Conservation (phyloP, 2,888 invertebrate genomes). For the Crocallis elinguaria region DNA sequence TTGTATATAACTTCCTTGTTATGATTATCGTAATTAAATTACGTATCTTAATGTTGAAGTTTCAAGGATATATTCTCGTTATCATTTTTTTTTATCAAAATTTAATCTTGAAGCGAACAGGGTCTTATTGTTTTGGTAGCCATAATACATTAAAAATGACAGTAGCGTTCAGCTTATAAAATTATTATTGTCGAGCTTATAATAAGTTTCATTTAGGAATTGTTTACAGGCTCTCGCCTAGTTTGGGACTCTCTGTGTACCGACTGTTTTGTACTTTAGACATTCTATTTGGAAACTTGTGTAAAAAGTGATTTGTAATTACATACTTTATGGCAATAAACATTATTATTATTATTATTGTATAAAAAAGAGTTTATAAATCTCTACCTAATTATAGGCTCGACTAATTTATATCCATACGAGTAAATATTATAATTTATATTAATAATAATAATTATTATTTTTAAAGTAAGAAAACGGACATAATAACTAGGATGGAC, state of each 20-base stretch:
- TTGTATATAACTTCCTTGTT: constrained; percentile 17
- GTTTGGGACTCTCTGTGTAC: no score
- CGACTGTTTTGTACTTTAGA: no score
- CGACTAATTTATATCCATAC: neutral
- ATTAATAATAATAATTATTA: neutral
- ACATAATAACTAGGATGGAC: neutral
- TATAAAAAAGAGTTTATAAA: no score
- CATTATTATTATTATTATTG: no score
- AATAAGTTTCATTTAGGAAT: no score
- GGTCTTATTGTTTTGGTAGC: constrained; percentile 5
- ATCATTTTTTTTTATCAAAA: constrained; percentile 11
- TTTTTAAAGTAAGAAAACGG: neutral
- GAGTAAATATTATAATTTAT: neutral
- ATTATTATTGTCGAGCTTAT: no score
- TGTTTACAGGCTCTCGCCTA: no score
- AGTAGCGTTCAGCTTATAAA: no score
- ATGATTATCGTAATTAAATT: constrained; percentile 6
- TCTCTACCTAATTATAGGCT: no score
- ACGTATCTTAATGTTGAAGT: constrained; percentile 1
- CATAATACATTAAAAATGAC: neutral
- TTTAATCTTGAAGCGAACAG: constrained; percentile 17
- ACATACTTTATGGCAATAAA: no score
- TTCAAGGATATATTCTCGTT: constrained; percentile 12
- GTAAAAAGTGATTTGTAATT: no score
- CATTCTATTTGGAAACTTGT: no score